These are phyloP conservation scores for roundworm (Caenorhabditis elegans) DNA, from an alignment of 1,140 invertebrate species.

Conservation along the genomic window WBcel235 BX284606.5:9036001-9036500, in stretches of 20 bases:
- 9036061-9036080: too few relatives aligned
- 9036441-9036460: background rate
- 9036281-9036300: constrained; percentile 24
- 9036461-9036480: too few relatives aligned
- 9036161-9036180: too few relatives aligned
- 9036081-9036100: too few relatives aligned
- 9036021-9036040: too few relatives aligned
- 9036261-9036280: constrained; percentile 40
- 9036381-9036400: constrained; percentile 52
- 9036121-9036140: too few relatives aligned
- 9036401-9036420: constrained; percentile 54
- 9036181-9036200: background rate
- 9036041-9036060: too few relatives aligned
- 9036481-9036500: too few relatives aligned
- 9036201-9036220: constrained; percentile 38
- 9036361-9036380: constrained; percentile 47
- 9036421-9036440: constrained; percentile 14
- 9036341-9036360: constrained; percentile 4
- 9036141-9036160: too few relatives aligned
- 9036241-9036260: constrained; percentile 54
- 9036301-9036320: constrained; percentile 17
- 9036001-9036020: too few relatives aligned
- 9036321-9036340: background rate
- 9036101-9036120: too few relatives aligned
- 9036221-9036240: constrained; percentile 49